Base-by-base conservation (phyloP, 1,140 invertebrate genomes). In the Leucophenga varia region DNA sequence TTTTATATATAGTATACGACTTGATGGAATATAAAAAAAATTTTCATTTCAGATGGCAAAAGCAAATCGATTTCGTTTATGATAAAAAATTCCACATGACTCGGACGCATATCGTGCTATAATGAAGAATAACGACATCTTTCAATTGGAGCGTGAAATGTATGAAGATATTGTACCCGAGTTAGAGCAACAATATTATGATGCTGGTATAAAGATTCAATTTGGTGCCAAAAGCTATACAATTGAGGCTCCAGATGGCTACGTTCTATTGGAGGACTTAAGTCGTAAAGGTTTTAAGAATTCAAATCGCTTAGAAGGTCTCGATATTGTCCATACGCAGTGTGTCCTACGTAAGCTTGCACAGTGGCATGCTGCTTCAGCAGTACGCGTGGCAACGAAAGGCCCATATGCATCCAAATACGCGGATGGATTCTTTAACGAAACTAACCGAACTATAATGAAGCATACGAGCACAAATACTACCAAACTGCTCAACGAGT, bases 201-300 rank as follows among this genome's bases (percentile, higher is more conserved):
- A 46, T 48, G 79, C 14, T 1, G 61, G 63, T 0, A 34, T 54
- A 3, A 38, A 61, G 5, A n/a, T 72, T 0, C 55, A 39, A 9
- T 70, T 72, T 4, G 52, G 54, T 3, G 50, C 67, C 12, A 20
- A 53, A 2, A 46, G 45, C 35, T 72, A 68, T 35, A 40, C 53
- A n/a, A 18, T 72, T 0, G 20, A 50, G 0, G 55, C 51, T 10
- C 46, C 35, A 12, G 43, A 18, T 8, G 41, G 46, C 2, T 57
- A 64, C 43, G 49, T 83, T 12, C 59, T 81, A 0, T 55, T 84
- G 3, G 80, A 83, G 47, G 82, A 84, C 68, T 63, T 84, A 2
- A 50, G 72, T 10, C 55, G 65, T 4, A 52, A 70, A 7, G 67
- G 63, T 0, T 72, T 67, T 19, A 67, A 61, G 16, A 72, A 83